phyloP scores from a whole-genome alignment of 2,797 vertebrate species.

The Coranthus polyacanthus region DNA sequence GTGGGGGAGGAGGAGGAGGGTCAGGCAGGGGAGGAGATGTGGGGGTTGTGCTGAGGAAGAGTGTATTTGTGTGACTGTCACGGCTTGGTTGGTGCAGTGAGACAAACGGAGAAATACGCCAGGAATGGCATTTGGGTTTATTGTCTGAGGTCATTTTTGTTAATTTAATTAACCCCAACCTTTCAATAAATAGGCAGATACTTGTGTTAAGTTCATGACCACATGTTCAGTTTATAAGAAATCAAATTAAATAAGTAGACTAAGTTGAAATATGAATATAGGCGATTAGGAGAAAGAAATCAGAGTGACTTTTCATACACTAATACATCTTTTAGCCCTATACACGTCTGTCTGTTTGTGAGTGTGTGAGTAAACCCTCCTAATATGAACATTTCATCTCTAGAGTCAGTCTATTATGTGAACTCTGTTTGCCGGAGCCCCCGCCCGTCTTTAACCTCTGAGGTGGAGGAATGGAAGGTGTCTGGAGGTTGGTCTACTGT shows the following conservation, averaged over 20 bases:
- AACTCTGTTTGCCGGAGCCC: constrained; percentile 70
- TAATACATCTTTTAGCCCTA: constrained; percentile 21
- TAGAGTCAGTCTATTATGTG: constrained; percentile 71
- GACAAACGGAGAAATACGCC: constrained; percentile 42
- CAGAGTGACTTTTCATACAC: constrained; percentile 9
- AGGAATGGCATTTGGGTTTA: constrained; percentile 35
- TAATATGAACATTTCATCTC: constrained; percentile 64
- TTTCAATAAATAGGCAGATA: constrained; percentile 1
- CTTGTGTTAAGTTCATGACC: neutral
- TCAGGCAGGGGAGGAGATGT: constrained; percentile 11
- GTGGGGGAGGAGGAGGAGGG: constrained; percentile 50
- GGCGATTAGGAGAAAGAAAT: too few species aligned
- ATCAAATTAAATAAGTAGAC: neutral
- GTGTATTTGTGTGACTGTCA: constrained; percentile 69
- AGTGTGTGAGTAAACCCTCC: constrained; percentile 24
- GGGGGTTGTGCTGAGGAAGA: constrained; percentile 16
- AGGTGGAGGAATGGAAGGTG: constrained; percentile 64
- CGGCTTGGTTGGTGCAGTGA: constrained; percentile 46
- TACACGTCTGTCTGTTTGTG: constrained; percentile 2
- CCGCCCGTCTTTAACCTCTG: constrained; percentile 48
- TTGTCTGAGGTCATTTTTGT: constrained; percentile 1
- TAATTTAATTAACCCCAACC: neutral
- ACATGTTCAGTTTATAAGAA: constrained; percentile 14
- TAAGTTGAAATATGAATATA: neutral
- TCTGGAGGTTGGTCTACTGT: constrained; percentile 69